phyloP scores from a whole-genome alignment of 2,797 vertebrate species.

The Parauchenoglanis punctatus region DNA sequence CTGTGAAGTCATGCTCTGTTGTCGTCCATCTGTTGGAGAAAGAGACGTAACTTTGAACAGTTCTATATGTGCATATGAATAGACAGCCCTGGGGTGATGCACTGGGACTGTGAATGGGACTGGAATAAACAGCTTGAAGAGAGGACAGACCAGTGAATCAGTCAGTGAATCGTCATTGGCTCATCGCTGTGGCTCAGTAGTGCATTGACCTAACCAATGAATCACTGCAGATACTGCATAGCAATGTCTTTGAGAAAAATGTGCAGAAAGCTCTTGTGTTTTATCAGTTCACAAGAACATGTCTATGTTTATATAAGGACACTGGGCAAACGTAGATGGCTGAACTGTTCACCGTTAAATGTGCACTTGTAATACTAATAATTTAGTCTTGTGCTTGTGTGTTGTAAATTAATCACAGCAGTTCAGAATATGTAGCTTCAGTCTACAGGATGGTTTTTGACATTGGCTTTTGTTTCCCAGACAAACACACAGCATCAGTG shows the following conservation, averaged over 20 bases:
- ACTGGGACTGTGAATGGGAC: neutral
- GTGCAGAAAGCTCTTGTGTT: neutral
- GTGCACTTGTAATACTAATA: neutral
- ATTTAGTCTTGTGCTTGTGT: neutral
- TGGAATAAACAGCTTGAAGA: constrained; percentile 1
- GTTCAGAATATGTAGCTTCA: constrained; percentile 5
- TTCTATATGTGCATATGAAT: constrained; percentile 35
- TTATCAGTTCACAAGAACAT: constrained; percentile 6
- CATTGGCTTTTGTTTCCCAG: neutral
- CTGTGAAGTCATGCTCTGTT: constrained; percentile 39
- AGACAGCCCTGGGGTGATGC: constrained; percentile 8
- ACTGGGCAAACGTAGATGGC: neutral
- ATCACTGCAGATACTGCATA: neutral
- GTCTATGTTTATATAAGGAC: constrained; percentile 9
- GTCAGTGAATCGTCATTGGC: neutral
- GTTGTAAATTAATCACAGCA: constrained; percentile 6
- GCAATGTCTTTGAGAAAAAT: neutral
- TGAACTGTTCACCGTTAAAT: neutral
- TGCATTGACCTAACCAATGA: constrained; percentile 2
- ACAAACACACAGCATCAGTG: neutral
- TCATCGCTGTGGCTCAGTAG: neutral
- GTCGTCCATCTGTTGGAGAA: constrained; percentile 22
- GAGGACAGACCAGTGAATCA: neutral
- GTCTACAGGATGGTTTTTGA: constrained; percentile 2
- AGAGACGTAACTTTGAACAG: constrained; percentile 31